A percentile compares a stretch with the other conserved stretches of the same genome.
Evolutionary conservation across 2,888 invertebrate genomes (phyloP).

Genomic region (Napeogenes sylphis): DNA sequence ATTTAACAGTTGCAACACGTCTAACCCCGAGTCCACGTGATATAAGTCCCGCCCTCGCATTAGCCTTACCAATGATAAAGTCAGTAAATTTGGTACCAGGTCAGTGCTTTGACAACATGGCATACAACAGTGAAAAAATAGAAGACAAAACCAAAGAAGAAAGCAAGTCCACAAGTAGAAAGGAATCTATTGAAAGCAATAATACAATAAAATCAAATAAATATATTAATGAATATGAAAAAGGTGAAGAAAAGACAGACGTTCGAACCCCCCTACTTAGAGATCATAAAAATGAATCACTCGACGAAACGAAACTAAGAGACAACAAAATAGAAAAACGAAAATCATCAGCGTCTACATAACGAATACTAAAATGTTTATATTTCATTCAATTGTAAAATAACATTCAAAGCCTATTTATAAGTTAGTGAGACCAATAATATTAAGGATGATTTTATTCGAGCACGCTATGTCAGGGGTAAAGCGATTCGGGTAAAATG

Average conservation of each 20-base stretch:
- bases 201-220: conserved; percentile 61
- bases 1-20: conserved; percentile 80
- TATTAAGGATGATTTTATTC: conserved; percentile 40
- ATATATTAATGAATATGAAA: conserved; percentile 63
- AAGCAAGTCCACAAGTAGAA: conserved; percentile 54
- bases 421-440: conserved; percentile 53
- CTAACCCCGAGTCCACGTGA: conserved; percentile 83
- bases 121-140: conserved; percentile 60
- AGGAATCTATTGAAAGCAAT: conserved; percentile 60
- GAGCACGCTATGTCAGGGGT: conserved; percentile 23
- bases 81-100: conserved; percentile 70
- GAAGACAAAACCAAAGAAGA: conserved; percentile 45
- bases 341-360: conserved; percentile 73
- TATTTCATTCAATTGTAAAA: conserved; percentile 10
- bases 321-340: conserved; percentile 68
- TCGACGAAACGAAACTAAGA: conserved; percentile 67
- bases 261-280: conserved; percentile 66
- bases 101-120: conserved; percentile 74
- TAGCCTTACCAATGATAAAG: conserved; percentile 80
- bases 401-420: conserved; percentile 25
- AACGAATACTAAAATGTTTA: conserved; percentile 36
- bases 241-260: conserved; percentile 61
- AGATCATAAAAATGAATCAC: conserved; percentile 71
- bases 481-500: conserved; percentile 21
- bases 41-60: conserved; percentile 80